Base-by-base conservation (phyloP, 2,113 vertebrate species). In the Chlamydotis undulata region DNA sequence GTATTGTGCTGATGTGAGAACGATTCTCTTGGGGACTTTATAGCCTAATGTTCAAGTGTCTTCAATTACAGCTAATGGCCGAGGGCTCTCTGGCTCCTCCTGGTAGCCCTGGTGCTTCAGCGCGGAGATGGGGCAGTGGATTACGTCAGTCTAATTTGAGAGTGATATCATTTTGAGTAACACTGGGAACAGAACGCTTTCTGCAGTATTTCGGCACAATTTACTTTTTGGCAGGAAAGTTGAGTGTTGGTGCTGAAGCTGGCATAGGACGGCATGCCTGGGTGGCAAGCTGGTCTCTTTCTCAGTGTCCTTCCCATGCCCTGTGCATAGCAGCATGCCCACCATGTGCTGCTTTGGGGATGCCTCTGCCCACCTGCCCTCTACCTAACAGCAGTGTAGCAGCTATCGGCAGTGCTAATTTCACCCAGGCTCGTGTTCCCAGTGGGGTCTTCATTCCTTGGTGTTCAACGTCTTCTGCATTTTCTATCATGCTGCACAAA, bases 261-360 rank as follows among this genome's bases (percentile, higher is more conserved):
- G 61, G 15, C 22, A 11, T 3, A 4, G 68, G 55, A 19, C 2
- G 1, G 8, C 21, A 25, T 0, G 0, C 8, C 29, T 47, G 12
- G 6, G 6, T 55, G 41, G 22, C 47, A 59, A 52, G 41, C 5
- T 0, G 1, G 22, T 61, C 25, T 5, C 37, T 28, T 53, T 43
- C 43, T 45, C 49, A 60, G 5, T 2, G 12, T 21, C 5, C 0
- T 2, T 56, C 19, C 24, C 1, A 1, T 12, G 7, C 10, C 23
- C 2, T 1, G 2, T 2, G 1, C 0, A 0, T 10, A 17, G 4
- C n/a, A 41, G 33, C 0, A 0, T 29, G 29, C 19, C 13, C 33
- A 15, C 10, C 4, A 5, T 0, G 5, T 18, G 26, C 19, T 56
- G 4, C 35, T 49, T 5, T 23, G 26, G 6, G 19, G 33, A 14